Percentiles rank a stretch among this genome's conserved stretches.
Conservation (phyloP, 2,888 invertebrate species). For the Chymomyza caudatula region DNA sequence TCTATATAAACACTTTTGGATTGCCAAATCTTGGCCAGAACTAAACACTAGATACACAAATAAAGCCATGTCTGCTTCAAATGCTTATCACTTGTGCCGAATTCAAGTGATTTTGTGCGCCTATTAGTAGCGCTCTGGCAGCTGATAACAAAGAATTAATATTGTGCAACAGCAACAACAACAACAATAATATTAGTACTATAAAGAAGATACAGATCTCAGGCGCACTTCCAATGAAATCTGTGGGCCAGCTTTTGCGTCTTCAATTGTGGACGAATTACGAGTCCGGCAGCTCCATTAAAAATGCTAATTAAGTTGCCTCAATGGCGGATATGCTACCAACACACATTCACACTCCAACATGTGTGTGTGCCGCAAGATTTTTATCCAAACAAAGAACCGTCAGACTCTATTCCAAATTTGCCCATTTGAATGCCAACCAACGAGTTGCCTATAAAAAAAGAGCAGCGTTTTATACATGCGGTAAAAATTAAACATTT, state of each 20-base stretch:
- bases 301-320: slow-evolving; percentile 72
- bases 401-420: slow-evolving; percentile 42
- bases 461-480: slow-evolving; percentile 59
- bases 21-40: slow-evolving; percentile 38
- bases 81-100: slow-evolving; percentile 37
- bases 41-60: slow-evolving; percentile 12
- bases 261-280: slow-evolving; percentile 66
- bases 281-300: slow-evolving; percentile 66
- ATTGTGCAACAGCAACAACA: slow-evolving; percentile 28
- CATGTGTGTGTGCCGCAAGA: slow-evolving; percentile 32
- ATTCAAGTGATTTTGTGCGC: slow-evolving; percentile 51
- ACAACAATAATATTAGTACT: neutral
- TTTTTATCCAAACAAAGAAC: slow-evolving; percentile 62
- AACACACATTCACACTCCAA: neutral
- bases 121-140: slow-evolving; percentile 64
- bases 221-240: neutral
- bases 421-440: slow-evolving; percentile 49
- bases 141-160: slow-evolving; percentile 46
- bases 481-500: slow-evolving; percentile 65
- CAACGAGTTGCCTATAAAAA: neutral
- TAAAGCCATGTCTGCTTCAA: slow-evolving; percentile 1
- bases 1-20: slow-evolving; percentile 38
- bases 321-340: slow-evolving; percentile 38
- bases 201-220: neutral
- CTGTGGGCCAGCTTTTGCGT: slow-evolving; percentile 15